A percentile compares a stretch with the other conserved stretches of the same genome.
Conservation (phyloP, 2,113 vertebrate genomes). For the Ctenomys sociabilis region DNA sequence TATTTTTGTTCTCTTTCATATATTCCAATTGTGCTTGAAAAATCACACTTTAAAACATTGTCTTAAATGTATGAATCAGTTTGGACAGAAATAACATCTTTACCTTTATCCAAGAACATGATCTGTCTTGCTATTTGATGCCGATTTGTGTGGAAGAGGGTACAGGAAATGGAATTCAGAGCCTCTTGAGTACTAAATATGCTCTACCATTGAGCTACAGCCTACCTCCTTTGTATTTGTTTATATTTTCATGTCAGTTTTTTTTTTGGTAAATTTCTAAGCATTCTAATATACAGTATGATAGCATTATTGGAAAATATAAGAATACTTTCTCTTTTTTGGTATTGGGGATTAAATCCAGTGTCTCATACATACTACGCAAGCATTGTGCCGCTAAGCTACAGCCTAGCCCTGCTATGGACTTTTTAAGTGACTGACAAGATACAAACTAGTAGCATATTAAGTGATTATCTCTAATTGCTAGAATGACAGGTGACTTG, state of each 20-base stretch:
- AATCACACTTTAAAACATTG: not conserved
- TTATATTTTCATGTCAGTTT: conserved; percentile 18
- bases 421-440: not conserved
- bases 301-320: not conserved
- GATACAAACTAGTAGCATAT: not conserved
- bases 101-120: not conserved
- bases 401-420: not conserved
- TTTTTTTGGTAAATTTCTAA: not conserved
- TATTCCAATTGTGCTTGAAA: not conserved
- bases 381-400: not conserved
- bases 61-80: not conserved
- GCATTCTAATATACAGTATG: not conserved
- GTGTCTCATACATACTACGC: not conserved
- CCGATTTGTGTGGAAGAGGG: not conserved
- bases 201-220: not conserved
- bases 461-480: not conserved
- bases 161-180: not conserved
- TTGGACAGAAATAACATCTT: conserved; percentile 7
- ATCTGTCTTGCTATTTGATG: not conserved
- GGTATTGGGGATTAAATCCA: not conserved
- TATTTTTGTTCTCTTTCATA: not conserved
- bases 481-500: not conserved
- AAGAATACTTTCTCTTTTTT: not conserved
- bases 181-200: not conserved
- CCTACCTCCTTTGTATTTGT: not conserved